Evolutionary conservation across 1,140 invertebrate genomes (phyloP).

Genomic region (Galleria mellonella): DNA sequence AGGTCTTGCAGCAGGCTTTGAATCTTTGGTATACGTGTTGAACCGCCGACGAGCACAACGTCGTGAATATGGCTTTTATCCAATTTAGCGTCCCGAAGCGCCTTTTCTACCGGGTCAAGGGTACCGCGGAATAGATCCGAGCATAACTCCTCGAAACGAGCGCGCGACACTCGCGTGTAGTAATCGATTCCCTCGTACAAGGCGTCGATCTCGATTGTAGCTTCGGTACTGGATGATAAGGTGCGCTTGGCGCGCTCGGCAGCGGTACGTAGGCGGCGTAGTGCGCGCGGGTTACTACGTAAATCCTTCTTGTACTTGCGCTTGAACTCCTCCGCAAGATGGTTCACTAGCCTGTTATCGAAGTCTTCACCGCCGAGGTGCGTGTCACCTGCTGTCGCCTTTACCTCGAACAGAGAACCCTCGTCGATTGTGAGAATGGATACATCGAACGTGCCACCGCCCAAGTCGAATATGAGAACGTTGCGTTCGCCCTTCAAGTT

Average conservation of each 20-base stretch:
- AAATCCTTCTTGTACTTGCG: slow-evolving; percentile 65
- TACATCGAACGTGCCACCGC: slow-evolving; percentile 72
- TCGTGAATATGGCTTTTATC: slow-evolving; percentile 78
- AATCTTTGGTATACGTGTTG: slow-evolving; percentile 70
- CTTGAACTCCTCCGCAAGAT: slow-evolving; percentile 75
- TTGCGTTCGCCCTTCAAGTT: slow-evolving; percentile 79
- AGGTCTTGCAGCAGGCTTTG: slow-evolving; percentile 49
- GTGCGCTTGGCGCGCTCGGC: slow-evolving; percentile 59
- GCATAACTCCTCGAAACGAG: slow-evolving; percentile 49
- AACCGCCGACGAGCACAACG: slow-evolving; percentile 77
- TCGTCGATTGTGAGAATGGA: slow-evolving; percentile 88
- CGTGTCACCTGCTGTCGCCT: slow-evolving; percentile 83
- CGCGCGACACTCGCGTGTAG: slow-evolving; percentile 42
- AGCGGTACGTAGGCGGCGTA: slow-evolving; percentile 78
- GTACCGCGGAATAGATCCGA: slow-evolving; percentile 59
- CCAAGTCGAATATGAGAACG: slow-evolving; percentile 64
- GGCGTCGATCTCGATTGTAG: background rate
- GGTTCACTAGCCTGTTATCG: slow-evolving; percentile 85
- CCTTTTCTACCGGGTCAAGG: slow-evolving; percentile 66
- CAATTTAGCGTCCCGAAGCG: slow-evolving; percentile 77
- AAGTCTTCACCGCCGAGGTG: slow-evolving; percentile 89
- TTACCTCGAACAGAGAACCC: slow-evolving; percentile 83
- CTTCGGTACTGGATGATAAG: background rate
- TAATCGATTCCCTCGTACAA: slow-evolving; percentile 15
- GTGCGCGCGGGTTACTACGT: slow-evolving; percentile 48